Evolutionary conservation across 2,888 invertebrate genomes (phyloP), one percentile per base, ranked within the genome.

Genomic region (Aporophyla nigra): DNA sequence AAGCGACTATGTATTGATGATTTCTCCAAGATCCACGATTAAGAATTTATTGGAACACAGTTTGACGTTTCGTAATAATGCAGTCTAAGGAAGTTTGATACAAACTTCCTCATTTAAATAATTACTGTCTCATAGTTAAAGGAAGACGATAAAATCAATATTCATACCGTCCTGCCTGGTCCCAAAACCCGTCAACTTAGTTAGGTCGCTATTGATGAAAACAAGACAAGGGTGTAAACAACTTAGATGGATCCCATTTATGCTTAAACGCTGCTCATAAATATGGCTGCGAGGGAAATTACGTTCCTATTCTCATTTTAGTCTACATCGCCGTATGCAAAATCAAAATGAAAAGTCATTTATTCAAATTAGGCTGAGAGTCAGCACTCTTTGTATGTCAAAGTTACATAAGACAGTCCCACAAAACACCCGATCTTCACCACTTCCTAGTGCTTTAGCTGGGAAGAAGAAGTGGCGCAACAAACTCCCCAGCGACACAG

Each of bases 211-310:
- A 43, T 78, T 62, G 79, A 77, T 65, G 68, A 68, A 80, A 81
- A 80, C 72, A 85, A 54, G 70, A 74, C 40, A 54, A 82, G 49
- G 62, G 49, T 65, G 76, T 84, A 84, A 84, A 81, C 73, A 84
- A 81, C 49, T 80, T 43, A 16, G 49, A 68, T 46, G 58, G 63
- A 27, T 65, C 33, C 59, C 61, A 65, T 80, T 79, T 56, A 65
- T 43, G 67, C 33, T 80, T 56, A 65, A 71, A 40, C 14, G 43
- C 54, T 59, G 56, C 49, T 75, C 71, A 70, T 73, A 80, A 80
- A 71, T 71, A 67, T 71, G 40, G 58, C 40, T 63, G 71, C 2
- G 14, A n/a, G 2, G 16, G 33, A 40, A 49, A 61, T 51, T 76
- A 19, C 16, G 19, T 16, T 61, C 33, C 12, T 49, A 27, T 73